Evolutionary conservation across 2,888 invertebrate species (phyloP).

Genomic region (Gonocerus acuteangulatus): DNA sequence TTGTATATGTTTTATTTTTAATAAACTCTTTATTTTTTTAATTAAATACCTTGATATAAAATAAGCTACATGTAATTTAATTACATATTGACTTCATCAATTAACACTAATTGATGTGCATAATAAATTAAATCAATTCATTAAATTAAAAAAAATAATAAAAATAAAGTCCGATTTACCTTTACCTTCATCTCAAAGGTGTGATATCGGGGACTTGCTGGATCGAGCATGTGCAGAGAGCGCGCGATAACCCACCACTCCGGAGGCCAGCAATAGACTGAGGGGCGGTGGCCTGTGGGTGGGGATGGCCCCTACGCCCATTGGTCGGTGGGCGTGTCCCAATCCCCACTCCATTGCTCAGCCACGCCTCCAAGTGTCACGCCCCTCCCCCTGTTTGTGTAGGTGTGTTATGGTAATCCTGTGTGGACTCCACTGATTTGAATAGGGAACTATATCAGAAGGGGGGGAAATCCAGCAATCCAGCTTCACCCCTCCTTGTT

Average conservation of each 20-base stretch:
- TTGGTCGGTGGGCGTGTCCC: neutral
- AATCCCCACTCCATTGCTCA: neutral
- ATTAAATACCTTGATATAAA: too few relatives aligned
- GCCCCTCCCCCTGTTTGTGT: neutral
- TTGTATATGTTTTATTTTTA: too few relatives aligned
- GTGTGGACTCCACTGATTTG: constrained; percentile 5
- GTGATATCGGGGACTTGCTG: constrained; percentile 15
- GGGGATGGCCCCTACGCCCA: neutral
- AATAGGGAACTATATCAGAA: constrained; percentile 17
- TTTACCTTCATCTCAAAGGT: constrained; percentile 15
- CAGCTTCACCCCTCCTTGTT: neutral
- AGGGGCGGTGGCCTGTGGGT: neutral
- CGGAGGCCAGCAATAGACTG: constrained; percentile 10
- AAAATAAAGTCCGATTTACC: neutral
- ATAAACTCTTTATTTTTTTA: too few relatives aligned
- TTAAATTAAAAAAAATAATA: too few relatives aligned
- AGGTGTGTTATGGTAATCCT: constrained; percentile 6
- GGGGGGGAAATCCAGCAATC: constrained; percentile 4
- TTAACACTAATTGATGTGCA: too few relatives aligned
- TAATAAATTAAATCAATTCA: too few relatives aligned
- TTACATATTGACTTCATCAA: too few relatives aligned
- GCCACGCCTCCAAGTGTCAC: neutral
- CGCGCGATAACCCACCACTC: neutral
- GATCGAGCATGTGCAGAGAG: constrained; percentile 9
- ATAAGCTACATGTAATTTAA: too few relatives aligned